These are phyloP conservation scores for Dascillus cervinus DNA, from an alignment of 2,888 invertebrate genomes.

Conservation along the genomic window DNA sequence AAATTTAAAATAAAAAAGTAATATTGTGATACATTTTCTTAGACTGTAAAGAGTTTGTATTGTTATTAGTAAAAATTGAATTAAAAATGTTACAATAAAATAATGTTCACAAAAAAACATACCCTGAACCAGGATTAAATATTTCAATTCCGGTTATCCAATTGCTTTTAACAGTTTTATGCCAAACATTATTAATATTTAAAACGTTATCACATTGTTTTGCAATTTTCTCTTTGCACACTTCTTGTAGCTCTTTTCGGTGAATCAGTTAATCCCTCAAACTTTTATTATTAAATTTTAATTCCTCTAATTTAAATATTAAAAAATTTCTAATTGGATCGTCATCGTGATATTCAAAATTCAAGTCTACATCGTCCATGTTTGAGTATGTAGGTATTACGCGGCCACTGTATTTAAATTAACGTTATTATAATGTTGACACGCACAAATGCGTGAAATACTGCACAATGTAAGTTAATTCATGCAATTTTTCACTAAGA, in stretches of 20 bases:
- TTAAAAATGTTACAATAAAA: too few relatives aligned
- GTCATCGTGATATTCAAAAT: conserved; percentile 26
- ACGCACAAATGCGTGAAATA: too few relatives aligned
- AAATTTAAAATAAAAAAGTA: too few relatives aligned
- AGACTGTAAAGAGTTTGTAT: too few relatives aligned
- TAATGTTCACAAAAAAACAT: too few relatives aligned
- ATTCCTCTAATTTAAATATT: conserved; percentile 14
- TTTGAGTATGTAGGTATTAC: background rate
- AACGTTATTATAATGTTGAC: too few relatives aligned
- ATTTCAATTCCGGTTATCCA: conserved; percentile 28
- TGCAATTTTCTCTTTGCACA: conserved; percentile 5
- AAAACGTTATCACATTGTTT: conserved; percentile 6
- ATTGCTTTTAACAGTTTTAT: conserved; percentile 23
- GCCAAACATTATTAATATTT: conserved; percentile 19
- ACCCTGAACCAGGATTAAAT: too few relatives aligned
- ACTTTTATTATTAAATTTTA: conserved; percentile 11
- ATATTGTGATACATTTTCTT: too few relatives aligned
- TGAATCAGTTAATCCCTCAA: conserved; percentile 9
- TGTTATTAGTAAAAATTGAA: too few relatives aligned
- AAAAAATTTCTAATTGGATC: conserved; percentile 19
- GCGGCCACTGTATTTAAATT: too few relatives aligned
- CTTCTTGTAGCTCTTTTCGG: conserved; percentile 10
- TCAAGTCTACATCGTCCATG: conserved; percentile 16
- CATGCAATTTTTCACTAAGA: too few relatives aligned
- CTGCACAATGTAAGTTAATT: too few relatives aligned